Evolutionary conservation across 2,797 vertebrate genomes (phyloP).

Genomic region (Pseudocheirus occidentalis): DNA sequence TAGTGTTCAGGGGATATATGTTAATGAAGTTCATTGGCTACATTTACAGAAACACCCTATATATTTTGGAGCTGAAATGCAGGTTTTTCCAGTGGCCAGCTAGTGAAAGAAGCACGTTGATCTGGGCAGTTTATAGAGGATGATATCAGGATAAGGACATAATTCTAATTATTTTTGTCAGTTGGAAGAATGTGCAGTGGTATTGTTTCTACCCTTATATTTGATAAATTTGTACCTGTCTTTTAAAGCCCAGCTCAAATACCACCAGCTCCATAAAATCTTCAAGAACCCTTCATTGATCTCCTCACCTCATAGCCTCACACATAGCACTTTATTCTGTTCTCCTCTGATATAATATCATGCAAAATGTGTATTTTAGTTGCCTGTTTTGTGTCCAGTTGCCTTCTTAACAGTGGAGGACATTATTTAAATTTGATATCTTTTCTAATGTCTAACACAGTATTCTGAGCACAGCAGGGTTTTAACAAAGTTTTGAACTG

Average conservation of each 20-base stretch:
- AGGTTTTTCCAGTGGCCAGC: constrained; percentile 9
- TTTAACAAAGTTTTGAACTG: background rate
- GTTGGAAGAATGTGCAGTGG: background rate
- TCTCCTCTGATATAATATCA: background rate
- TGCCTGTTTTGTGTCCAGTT: background rate
- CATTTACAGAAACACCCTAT: constrained; percentile 32
- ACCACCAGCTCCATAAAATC: background rate
- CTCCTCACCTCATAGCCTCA: background rate
- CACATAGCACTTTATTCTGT: background rate
- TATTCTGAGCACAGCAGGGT: background rate
- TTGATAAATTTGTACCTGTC: background rate
- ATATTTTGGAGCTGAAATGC: constrained; percentile 29
- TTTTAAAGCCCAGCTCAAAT: background rate
- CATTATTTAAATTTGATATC: background rate
- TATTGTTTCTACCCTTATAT: background rate
- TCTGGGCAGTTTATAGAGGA: background rate
- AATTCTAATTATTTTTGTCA: background rate
- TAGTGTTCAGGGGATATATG: constrained; percentile 29
- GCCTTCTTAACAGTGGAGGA: background rate
- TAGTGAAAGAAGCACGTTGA: background rate
- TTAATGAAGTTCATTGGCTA: constrained; percentile 33
- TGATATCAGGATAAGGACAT: background rate
- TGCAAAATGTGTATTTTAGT: background rate
- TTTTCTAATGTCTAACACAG: background rate
- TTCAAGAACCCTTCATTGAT: background rate